Percentiles rank a stretch among this genome's conserved stretches.
phyloP scores from a whole-genome alignment of 2,797 vertebrate species.

The Betta splendens region DNA sequence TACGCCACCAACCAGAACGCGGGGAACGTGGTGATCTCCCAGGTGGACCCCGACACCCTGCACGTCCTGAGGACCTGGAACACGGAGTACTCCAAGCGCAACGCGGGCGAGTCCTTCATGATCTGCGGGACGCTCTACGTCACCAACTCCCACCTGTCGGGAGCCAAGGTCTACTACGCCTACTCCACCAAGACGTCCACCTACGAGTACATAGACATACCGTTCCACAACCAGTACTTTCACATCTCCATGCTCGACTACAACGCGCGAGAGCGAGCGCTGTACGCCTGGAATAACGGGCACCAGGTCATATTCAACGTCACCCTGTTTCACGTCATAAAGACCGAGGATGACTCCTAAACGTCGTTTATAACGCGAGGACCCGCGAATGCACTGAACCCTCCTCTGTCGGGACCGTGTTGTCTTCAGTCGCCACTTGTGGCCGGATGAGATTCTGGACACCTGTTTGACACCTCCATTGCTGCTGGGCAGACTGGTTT shows the following conservation, averaged over 20 bases:
- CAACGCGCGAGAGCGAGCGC: slow-evolving; percentile 93
- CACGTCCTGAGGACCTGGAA: slow-evolving; percentile 95
- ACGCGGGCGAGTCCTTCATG: slow-evolving; percentile 98
- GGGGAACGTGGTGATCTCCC: slow-evolving; percentile 95
- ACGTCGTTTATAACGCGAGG: slow-evolving; percentile 62
- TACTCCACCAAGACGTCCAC: slow-evolving; percentile 96
- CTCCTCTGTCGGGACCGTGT: slow-evolving; percentile 33
- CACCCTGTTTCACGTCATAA: slow-evolving; percentile 97
- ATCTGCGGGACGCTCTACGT: slow-evolving; percentile 97
- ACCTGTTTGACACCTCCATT: slow-evolving; percentile 63
- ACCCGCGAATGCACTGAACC: slow-evolving; percentile 28
- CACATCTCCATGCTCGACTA: slow-evolving; percentile 99
- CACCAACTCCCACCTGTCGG: slow-evolving; percentile 96
- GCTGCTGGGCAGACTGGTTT: slow-evolving; percentile 83
- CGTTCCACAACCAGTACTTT: slow-evolving; percentile 98
- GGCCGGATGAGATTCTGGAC: slow-evolving; percentile 57
- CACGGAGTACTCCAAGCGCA: slow-evolving; percentile 96
- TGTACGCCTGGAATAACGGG: slow-evolving; percentile 98
- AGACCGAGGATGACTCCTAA: slow-evolving; percentile 94
- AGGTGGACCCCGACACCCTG: slow-evolving; percentile 91
- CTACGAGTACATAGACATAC: slow-evolving; percentile 97
- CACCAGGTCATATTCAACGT: slow-evolving; percentile 99
- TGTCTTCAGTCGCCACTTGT: slow-evolving; percentile 49
- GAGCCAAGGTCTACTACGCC: slow-evolving; percentile 97
- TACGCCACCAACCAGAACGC: slow-evolving; percentile 99